Evolutionary conservation across 2,113 vertebrate genomes (phyloP).

Genomic region (Callopanchax toddi): DNA sequence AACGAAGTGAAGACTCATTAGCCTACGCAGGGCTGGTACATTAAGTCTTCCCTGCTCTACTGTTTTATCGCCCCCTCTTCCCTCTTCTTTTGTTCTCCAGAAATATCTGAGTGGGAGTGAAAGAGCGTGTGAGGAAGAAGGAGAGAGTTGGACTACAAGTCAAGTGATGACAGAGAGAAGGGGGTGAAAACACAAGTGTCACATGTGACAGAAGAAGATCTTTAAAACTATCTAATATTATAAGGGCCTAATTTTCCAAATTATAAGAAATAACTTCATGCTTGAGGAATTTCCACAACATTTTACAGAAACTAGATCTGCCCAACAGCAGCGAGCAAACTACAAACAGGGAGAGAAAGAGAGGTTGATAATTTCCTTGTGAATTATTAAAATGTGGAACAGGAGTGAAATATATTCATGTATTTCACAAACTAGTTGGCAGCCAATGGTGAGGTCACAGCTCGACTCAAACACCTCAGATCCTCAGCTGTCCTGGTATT

Average conservation of each 20-base stretch:
- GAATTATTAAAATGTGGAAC: too few species aligned
- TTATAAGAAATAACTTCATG: too few species aligned
- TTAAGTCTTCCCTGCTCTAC: constrained; percentile 52
- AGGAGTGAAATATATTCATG: background rate
- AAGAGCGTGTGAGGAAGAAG: constrained; percentile 46
- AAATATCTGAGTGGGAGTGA: constrained; percentile 73
- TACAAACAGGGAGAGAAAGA: too few species aligned
- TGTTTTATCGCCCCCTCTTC: constrained; percentile 55
- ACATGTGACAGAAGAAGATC: constrained; percentile 40
- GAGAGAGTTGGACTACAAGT: constrained; percentile 54
- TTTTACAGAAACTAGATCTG: too few species aligned
- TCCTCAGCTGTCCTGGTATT: too few species aligned
- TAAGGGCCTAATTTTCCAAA: too few species aligned
- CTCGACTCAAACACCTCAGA: too few species aligned
- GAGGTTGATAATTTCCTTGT: too few species aligned
- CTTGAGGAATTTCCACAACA: too few species aligned
- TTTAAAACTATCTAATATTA: background rate
- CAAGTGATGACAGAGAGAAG: constrained; percentile 62
- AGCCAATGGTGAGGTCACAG: too few species aligned
- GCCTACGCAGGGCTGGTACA: constrained; percentile 63
- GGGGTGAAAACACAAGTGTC: constrained; percentile 41
- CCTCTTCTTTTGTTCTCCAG: constrained; percentile 73
- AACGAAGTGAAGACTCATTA: constrained; percentile 65
- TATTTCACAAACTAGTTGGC: too few species aligned
- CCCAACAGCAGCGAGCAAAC: too few species aligned